Evolutionary conservation across 2,113 vertebrate genomes (phyloP).

Genomic region (Pollimyrus isidori): DNA sequence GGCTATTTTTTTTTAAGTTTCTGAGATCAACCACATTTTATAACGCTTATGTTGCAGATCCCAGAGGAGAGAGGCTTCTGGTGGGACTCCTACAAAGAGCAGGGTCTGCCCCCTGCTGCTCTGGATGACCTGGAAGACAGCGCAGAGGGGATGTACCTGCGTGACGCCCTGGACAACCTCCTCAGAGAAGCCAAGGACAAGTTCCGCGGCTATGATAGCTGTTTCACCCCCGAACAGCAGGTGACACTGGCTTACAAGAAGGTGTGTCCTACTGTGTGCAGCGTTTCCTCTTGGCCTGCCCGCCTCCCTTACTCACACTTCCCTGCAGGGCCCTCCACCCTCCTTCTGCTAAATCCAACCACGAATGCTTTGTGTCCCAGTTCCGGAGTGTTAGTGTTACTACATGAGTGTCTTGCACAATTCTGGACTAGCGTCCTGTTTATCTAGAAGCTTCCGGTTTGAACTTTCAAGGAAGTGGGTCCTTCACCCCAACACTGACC

Average conservation of each 20-base stretch:
- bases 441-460: neutral
- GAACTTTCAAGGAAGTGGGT: neutral
- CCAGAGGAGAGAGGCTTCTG: conserved; percentile 83
- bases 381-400: neutral
- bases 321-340: neutral
- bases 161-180: conserved; percentile 74
- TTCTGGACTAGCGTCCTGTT: neutral
- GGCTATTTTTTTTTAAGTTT: neutral
- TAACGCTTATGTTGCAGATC: conserved; percentile 58
- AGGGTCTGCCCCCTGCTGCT: conserved; percentile 68
- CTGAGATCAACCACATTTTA: neutral
- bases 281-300: neutral
- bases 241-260: conserved; percentile 86
- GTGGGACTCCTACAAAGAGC: conserved; percentile 79
- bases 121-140: conserved; percentile 76
- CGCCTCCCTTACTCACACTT: conserved; percentile 17
- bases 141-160: conserved; percentile 56
- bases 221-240: conserved; percentile 71
- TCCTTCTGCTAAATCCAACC: neutral
- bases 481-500: neutral
- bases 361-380: neutral
- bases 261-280: conserved; percentile 52
- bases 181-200: conserved; percentile 93
- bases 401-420: neutral
- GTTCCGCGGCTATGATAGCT: conserved; percentile 85